Conservation (phyloP, 2,113 vertebrate species). For the Benitochromis conjunctus region DNA sequence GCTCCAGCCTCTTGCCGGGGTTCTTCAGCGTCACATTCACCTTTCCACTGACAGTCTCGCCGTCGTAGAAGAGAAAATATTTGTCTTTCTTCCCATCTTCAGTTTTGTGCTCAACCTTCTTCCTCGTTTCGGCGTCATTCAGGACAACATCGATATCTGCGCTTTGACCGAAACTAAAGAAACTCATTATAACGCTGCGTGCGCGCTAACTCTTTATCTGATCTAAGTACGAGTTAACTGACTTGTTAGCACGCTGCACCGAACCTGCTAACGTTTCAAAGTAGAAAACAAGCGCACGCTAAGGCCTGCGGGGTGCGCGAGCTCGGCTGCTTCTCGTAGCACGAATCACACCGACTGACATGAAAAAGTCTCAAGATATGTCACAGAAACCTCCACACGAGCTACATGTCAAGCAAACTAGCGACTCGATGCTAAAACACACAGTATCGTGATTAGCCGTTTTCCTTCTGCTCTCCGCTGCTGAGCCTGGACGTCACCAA, state of each 20-base stretch:
- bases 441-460: neutral
- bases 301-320: neutral
- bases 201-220: neutral
- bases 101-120: conserved; percentile 91
- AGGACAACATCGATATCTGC: conserved; percentile 92
- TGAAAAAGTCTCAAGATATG: neutral
- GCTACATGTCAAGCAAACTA: conserved; percentile 39
- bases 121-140: conserved; percentile 89
- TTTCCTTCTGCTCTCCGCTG: neutral
- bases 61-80: conserved; percentile 94
- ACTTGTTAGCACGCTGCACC: neutral
- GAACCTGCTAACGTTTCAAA: neutral
- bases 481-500: neutral
- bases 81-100: conserved; percentile 97
- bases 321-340: neutral
- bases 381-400: neutral
- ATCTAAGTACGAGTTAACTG: neutral
- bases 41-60: conserved; percentile 91
- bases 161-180: conserved; percentile 95
- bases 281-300: neutral
- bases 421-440: conserved; percentile 1
- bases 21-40: conserved; percentile 91
- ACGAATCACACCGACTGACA: neutral
- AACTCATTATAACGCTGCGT: conserved; percentile 81
- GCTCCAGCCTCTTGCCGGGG: conserved; percentile 91